A percentile compares a stretch with the other conserved stretches of the same genome.
phyloP scores from a whole-genome alignment of 2,888 invertebrate species.

The Nowickia ferox region DNA sequence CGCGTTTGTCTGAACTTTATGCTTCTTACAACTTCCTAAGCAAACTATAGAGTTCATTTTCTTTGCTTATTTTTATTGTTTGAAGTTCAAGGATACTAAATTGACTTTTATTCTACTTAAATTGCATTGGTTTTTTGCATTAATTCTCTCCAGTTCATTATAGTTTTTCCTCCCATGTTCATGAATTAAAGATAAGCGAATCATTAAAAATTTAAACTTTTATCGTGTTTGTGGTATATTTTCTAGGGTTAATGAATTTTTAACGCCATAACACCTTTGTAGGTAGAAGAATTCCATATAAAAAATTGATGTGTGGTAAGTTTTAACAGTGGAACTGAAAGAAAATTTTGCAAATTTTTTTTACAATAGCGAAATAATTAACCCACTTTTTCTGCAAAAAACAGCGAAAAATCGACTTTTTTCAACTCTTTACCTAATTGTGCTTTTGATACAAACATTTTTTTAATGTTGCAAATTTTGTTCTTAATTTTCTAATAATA shows the following conservation, averaged over 20 bases:
- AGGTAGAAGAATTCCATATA: constrained; percentile 3
- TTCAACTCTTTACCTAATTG: too few relatives aligned
- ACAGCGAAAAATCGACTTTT: too few relatives aligned
- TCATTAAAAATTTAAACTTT: not conserved
- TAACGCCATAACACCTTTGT: constrained; percentile 21
- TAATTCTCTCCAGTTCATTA: not conserved
- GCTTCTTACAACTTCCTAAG: not conserved
- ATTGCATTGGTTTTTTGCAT: constrained; percentile 21
- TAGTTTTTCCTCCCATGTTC: too few relatives aligned
- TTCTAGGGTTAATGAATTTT: constrained; percentile 36
- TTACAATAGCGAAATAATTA: too few relatives aligned
- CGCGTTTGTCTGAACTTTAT: too few relatives aligned
- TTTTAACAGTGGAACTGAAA: not conserved
- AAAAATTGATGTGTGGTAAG: not conserved
- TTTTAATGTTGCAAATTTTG: too few relatives aligned
- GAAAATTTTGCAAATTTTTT: not conserved
- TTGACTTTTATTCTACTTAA: constrained; percentile 21
- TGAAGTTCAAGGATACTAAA: constrained; percentile 62
- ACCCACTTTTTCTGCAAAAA: too few relatives aligned
- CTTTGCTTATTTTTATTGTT: not conserved
- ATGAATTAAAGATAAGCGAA: not conserved
- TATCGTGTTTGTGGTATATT: constrained; percentile 2
- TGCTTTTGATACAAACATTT: too few relatives aligned
- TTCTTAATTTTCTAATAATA: too few relatives aligned
- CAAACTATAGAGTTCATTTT: not conserved